A percentile compares a stretch with the other conserved stretches of the same genome.
Evolutionary conservation across 2,888 invertebrate species (phyloP).

Genomic region (Nemoura dubitans): DNA sequence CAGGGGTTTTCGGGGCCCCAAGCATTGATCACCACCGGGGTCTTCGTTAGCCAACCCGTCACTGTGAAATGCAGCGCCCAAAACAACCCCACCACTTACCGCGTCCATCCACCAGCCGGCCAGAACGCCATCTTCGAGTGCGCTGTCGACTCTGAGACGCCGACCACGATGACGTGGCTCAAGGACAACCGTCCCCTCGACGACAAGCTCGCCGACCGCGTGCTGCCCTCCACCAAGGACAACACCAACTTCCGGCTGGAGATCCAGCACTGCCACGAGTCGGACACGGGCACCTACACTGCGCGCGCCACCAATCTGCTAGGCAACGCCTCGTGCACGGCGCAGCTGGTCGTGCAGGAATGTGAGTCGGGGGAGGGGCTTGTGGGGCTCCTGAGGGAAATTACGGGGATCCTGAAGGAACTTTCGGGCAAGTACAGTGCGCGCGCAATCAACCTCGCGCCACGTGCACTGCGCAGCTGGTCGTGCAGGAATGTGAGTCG

Average conservation of each 20-base stretch:
- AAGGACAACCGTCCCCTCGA: constrained; percentile 87
- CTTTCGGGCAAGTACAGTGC: constrained; percentile 93
- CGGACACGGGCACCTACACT: constrained; percentile 90
- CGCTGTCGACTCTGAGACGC: constrained; percentile 70
- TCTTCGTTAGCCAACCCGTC: background rate
- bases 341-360: constrained; percentile 86
- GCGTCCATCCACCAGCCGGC: constrained; percentile 69
- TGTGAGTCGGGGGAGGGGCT: constrained; percentile 72
- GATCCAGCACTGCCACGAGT: constrained; percentile 76
- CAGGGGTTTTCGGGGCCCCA: too few species aligned
- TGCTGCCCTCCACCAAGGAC: constrained; percentile 69
- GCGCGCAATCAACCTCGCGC: constrained; percentile 81
- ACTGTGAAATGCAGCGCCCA: too few species aligned
- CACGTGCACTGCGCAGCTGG: constrained; percentile 86
- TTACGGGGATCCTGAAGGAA: too few species aligned
- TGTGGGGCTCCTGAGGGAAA: too few species aligned
- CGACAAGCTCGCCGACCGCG: constrained; percentile 78
- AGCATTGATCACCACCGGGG: too few species aligned
- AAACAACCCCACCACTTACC: background rate
- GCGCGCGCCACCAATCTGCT: constrained; percentile 84
- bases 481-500: constrained; percentile 83
- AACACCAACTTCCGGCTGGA: constrained; percentile 74
- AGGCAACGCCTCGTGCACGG: constrained; percentile 85
- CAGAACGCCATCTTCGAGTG: constrained; percentile 85
- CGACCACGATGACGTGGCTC: constrained; percentile 77